phyloP scores from a whole-genome alignment of 1,140 invertebrate genomes.

The Atopsyche davidsoni region DNA sequence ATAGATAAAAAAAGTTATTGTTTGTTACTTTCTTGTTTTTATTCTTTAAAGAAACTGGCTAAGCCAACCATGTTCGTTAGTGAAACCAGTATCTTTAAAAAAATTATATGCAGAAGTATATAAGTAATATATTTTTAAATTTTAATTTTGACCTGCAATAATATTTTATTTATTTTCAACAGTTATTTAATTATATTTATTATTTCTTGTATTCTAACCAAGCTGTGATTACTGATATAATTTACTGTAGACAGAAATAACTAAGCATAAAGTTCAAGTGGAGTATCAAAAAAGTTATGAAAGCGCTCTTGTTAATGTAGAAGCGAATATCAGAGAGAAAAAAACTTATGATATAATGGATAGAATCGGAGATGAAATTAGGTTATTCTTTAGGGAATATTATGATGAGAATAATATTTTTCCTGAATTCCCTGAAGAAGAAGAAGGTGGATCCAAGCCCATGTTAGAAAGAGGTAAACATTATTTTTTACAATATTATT shows the following conservation, averaged over 20 bases:
- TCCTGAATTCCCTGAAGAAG: conserved; percentile 84
- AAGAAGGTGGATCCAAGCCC: conserved; percentile 77
- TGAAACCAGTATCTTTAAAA: too few species aligned
- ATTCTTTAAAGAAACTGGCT: conserved; percentile 5
- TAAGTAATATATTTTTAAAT: too few species aligned
- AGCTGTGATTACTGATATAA: too few species aligned
- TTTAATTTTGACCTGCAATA: too few species aligned
- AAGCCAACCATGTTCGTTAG: too few species aligned
- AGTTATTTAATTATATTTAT: too few species aligned
- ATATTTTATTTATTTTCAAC: too few species aligned
- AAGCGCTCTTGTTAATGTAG: conserved; percentile 49
- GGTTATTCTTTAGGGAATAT: conserved; percentile 77
- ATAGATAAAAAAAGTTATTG: conserved; percentile 38
- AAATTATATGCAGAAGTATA: too few species aligned
- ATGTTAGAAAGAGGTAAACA: conserved; percentile 69
- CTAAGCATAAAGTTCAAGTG: conserved; percentile 56
- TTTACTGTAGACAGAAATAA: conserved; percentile 45
- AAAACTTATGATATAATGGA: conserved; percentile 65
- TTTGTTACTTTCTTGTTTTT: conserved; percentile 10
- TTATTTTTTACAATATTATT: too few species aligned
- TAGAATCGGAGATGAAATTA: conserved; percentile 77
- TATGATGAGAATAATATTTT: conserved; percentile 79
- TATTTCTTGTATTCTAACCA: too few species aligned
- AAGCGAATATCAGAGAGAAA: conserved; percentile 56
- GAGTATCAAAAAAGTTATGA: conserved; percentile 57